Evolutionary conservation across 1,140 invertebrate genomes (phyloP).

Genomic region (Hestina assimilis): DNA sequence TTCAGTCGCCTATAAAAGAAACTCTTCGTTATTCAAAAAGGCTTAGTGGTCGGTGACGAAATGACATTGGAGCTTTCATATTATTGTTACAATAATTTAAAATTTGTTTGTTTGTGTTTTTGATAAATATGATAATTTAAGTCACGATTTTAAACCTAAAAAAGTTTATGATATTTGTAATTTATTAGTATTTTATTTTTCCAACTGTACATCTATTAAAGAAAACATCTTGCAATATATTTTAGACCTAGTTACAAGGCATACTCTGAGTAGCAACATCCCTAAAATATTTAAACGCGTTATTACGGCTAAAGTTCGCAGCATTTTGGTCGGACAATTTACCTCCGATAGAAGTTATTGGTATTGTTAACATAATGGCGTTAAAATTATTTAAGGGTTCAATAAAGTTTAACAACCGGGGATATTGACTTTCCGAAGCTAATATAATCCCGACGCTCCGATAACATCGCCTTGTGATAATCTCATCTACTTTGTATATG

Average conservation of each 20-base stretch:
- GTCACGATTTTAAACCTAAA: no score
- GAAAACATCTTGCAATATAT: no score
- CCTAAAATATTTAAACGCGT: slow-evolving; percentile 4
- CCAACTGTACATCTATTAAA: no score
- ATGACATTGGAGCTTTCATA: not conserved
- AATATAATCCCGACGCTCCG: slow-evolving; percentile 49
- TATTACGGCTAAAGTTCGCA: slow-evolving; percentile 44
- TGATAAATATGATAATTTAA: no score
- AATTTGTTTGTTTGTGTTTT: not conserved
- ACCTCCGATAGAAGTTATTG: slow-evolving; percentile 58
- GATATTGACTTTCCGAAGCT: slow-evolving; percentile 60
- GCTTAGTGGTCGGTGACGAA: not conserved
- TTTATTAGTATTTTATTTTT: no score
- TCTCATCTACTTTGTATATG: slow-evolving; percentile 35
- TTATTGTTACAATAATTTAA: not conserved
- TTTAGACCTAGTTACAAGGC: not conserved
- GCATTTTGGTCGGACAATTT: slow-evolving; percentile 40
- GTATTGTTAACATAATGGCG: slow-evolving; percentile 59
- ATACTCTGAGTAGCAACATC: not conserved
- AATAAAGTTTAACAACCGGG: slow-evolving; percentile 63
- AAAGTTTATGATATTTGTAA: no score
- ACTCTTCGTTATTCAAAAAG: slow-evolving; percentile 61
- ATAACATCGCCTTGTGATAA: slow-evolving; percentile 48
- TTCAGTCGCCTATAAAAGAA: slow-evolving; percentile 63
- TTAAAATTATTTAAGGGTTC: slow-evolving; percentile 67